phyloP scores from a whole-genome alignment of 2,113 vertebrate genomes.

The Colinus virginianus region DNA sequence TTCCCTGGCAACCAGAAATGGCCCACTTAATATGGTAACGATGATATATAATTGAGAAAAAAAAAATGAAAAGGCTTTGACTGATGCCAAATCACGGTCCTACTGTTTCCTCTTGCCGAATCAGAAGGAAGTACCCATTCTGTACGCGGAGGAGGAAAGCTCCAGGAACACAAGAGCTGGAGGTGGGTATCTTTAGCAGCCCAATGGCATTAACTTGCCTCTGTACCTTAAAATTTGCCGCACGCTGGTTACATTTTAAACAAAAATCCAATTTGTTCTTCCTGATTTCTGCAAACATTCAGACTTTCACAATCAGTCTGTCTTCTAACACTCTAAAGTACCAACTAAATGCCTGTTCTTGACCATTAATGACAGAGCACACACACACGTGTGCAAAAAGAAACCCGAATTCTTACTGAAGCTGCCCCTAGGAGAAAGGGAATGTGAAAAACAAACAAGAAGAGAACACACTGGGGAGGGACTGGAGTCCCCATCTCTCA shows the following conservation, averaged over 20 bases:
- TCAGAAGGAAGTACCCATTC: background rate
- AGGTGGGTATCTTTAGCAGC: background rate
- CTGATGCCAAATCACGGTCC: background rate
- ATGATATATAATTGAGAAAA: constrained; percentile 52
- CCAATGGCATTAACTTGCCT: background rate
- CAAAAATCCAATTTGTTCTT: background rate
- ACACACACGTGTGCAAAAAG: background rate
- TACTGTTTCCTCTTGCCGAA: background rate
- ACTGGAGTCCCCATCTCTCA: background rate
- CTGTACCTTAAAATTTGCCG: background rate
- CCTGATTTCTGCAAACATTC: background rate
- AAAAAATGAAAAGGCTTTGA: background rate
- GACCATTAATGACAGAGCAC: background rate
- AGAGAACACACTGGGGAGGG: background rate
- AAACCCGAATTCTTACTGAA: background rate
- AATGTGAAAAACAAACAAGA: background rate
- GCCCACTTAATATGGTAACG: constrained; percentile 70
- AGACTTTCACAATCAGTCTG: background rate
- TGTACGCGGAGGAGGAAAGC: constrained; percentile 4
- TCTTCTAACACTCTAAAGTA: background rate
- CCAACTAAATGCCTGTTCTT: background rate
- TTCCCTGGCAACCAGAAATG: constrained; percentile 67
- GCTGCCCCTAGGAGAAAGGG: background rate
- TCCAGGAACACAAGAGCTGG: background rate
- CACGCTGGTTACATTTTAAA: background rate